These are phyloP conservation scores for Pampus argenteus DNA, from an alignment of 2,797 vertebrate genomes.

Conservation along the genomic window DNA sequence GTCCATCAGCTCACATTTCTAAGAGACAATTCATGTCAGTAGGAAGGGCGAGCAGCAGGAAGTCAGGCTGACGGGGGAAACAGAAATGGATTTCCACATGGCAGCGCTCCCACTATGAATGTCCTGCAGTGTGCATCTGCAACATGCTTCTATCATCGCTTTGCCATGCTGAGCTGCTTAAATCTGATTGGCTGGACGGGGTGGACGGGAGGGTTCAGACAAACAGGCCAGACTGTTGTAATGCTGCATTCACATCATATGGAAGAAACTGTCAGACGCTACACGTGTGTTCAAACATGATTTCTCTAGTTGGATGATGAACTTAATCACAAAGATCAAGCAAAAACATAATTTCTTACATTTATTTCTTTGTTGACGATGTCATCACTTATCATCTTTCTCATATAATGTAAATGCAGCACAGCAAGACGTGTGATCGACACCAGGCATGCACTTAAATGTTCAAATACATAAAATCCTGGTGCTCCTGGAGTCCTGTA, in stretches of 20 bases:
- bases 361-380: not conserved
- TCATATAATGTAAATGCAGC: conserved; percentile 42
- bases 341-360: too few species aligned
- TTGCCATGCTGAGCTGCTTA: conserved; percentile 86
- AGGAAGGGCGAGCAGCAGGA: conserved; percentile 46
- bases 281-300: not conserved
- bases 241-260: conserved; percentile 47
- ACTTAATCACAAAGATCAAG: too few species aligned
- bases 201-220: conserved; percentile 1
- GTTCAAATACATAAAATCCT: not conserved
- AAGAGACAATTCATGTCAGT: conserved; percentile 9
- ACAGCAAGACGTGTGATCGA: not conserved
- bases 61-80: conserved; percentile 30
- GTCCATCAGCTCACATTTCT: conserved; percentile 30
- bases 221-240: conserved; percentile 21
- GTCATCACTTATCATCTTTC: not conserved
- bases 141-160: conserved; percentile 88
- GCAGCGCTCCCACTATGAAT: conserved; percentile 70
- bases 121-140: conserved; percentile 83
- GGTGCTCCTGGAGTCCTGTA: not conserved
- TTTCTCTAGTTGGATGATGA: too few species aligned
- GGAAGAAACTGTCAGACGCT: not conserved
- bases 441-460: not conserved
- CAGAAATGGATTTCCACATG: conserved; percentile 43
- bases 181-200: conserved; percentile 73